These are phyloP conservation scores for Siniperca knerii DNA, from an alignment of 2,113 vertebrate genomes.

Conservation along the genomic window DNA sequence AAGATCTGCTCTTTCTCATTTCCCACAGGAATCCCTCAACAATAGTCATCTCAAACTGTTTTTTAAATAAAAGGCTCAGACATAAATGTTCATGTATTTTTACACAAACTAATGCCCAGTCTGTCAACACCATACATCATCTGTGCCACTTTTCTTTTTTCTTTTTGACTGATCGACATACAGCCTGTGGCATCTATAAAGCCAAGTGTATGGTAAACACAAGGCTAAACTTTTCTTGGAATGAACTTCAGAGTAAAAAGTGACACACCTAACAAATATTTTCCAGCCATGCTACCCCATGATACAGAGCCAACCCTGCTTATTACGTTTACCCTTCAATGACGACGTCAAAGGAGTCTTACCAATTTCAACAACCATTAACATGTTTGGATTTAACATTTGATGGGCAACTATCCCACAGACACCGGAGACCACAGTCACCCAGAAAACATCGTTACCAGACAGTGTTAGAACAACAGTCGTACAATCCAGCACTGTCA, in stretches of 20 bases:
- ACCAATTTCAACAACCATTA: conserved; percentile 9
- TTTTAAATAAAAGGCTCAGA: conserved; percentile 14
- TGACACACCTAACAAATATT: not conserved
- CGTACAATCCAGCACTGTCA: conserved; percentile 97
- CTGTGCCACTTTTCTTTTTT: not conserved
- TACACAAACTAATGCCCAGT: not conserved
- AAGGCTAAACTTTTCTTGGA: conserved; percentile 19
- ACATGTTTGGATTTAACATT: not conserved
- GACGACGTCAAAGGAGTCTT: not conserved
- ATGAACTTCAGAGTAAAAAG: conserved; percentile 13
- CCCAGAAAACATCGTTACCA: conserved; percentile 99
- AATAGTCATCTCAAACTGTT: not conserved
- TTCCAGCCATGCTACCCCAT: not conserved
- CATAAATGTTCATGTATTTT: not conserved
- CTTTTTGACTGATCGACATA: not conserved
- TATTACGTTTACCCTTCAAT: not conserved
- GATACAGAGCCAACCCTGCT: not conserved
- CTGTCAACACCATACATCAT: conserved; percentile 4
- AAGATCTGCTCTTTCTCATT: conserved; percentile 13
- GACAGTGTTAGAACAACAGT: conserved; percentile 99
- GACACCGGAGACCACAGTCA: conserved; percentile 58
- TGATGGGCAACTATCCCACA: not conserved
- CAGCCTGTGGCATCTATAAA: conserved; percentile 3
- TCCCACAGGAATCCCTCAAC: not conserved
- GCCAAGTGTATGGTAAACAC: conserved; percentile 24